Percentiles rank a stretch among this genome's conserved stretches.
Conservation (phyloP, 2,888 invertebrate genomes). For the Orthosia cruda region DNA sequence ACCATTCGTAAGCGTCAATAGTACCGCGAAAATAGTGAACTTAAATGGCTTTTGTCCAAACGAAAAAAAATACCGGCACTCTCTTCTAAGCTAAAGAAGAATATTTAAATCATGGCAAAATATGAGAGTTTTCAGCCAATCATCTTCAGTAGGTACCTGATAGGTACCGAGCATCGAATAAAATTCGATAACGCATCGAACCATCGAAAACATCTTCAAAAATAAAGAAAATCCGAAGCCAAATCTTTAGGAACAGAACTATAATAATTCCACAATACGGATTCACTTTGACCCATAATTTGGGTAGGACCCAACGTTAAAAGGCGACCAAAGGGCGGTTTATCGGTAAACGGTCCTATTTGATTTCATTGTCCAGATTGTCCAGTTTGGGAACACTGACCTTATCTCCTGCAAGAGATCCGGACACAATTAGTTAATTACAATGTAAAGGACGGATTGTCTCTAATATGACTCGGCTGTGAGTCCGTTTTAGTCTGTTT, state of each 20-base stretch:
- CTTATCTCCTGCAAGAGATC: conserved; percentile 47
- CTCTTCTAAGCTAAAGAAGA: no score
- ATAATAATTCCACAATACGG: conserved; percentile 40
- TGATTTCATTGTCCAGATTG: conserved; percentile 59
- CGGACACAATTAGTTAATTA: conserved; percentile 63
- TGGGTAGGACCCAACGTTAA: conserved; percentile 55
- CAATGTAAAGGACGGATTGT: conserved; percentile 33
- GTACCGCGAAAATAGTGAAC: not conserved
- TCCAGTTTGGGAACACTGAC: conserved; percentile 19
- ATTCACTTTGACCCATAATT: conserved; percentile 56
- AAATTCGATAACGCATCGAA: not conserved
- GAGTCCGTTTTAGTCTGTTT: conserved; percentile 3
- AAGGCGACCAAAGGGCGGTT: conserved; percentile 52
- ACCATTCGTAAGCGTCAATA: not conserved
- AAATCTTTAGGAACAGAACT: conserved; percentile 22
- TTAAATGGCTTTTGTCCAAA: no score
- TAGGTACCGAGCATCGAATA: no score
- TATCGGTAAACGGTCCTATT: conserved; percentile 62
- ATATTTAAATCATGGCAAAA: no score
- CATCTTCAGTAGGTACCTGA: not conserved
- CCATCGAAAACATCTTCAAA: not conserved
- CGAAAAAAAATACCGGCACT: no score
- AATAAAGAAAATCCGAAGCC: not conserved
- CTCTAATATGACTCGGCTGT: conserved; percentile 8
- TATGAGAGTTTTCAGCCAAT: no score